Conservation (phyloP, 2,888 invertebrate genomes). For the Blomia tropicalis region DNA sequence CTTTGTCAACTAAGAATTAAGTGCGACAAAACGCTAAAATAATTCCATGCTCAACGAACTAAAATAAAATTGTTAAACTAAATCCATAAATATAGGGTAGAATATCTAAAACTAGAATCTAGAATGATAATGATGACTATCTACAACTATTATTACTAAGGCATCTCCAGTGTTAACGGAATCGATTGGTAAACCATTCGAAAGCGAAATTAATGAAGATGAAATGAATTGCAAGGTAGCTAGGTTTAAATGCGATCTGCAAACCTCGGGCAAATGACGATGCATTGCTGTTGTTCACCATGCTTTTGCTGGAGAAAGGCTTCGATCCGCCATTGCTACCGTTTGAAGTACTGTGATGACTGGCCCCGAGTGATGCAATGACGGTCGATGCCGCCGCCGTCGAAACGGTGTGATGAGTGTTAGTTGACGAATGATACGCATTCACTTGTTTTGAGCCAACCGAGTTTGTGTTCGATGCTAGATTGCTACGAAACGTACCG, state of each 20-base stretch:
- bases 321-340: not conserved
- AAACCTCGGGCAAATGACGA: conserved; percentile 3
- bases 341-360: not conserved
- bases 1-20: too few relatives aligned
- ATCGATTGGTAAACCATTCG: not conserved
- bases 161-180: too few relatives aligned
- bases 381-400: not conserved
- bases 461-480: not conserved
- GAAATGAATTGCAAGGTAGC: not conserved
- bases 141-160: too few relatives aligned
- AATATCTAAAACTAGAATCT: too few relatives aligned
- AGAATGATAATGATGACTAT: too few relatives aligned
- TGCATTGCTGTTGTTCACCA: not conserved
- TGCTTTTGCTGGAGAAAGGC: not conserved
- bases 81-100: too few relatives aligned
- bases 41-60: too few relatives aligned
- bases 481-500: conserved; percentile 6
- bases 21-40: too few relatives aligned
- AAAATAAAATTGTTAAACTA: too few relatives aligned
- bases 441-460: not conserved
- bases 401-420: not conserved
- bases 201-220: not conserved
- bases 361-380: not conserved
- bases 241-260: conserved; percentile 10
- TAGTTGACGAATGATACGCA: not conserved